These are phyloP conservation scores for Drosophila jambulina DNA, from an alignment of 1,140 invertebrate genomes.

Conservation along the genomic window DNA sequence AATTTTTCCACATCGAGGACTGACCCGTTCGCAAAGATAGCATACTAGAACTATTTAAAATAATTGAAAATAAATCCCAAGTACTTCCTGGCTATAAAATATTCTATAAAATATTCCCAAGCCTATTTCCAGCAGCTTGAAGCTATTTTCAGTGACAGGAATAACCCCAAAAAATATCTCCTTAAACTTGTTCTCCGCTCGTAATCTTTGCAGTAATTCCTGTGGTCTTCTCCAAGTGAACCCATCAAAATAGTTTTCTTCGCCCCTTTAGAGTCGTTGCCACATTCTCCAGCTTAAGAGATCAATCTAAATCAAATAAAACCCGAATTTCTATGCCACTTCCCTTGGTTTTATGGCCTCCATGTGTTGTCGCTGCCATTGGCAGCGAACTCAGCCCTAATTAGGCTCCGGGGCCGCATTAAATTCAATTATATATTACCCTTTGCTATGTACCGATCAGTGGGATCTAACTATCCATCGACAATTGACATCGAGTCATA, in stretches of 20 bases:
- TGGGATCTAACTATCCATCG: conserved; percentile 34
- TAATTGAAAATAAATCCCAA: not conserved
- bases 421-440: conserved; percentile 69
- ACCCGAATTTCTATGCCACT: conserved; percentile 46
- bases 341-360: conserved; percentile 53
- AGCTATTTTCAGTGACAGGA: not conserved
- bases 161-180: not conserved
- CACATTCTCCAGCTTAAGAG: conserved; percentile 65
- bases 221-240: conserved; percentile 5
- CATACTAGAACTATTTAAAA: not conserved
- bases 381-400: conserved; percentile 46
- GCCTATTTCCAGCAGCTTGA: not conserved
- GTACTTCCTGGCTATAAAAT: not conserved
- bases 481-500: conserved; percentile 55
- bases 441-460: conserved; percentile 9
- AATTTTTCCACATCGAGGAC: not conserved
- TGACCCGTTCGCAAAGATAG: not conserved
- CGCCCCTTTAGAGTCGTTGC: conserved; percentile 8
- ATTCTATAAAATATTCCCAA: not conserved
- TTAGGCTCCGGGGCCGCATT: conserved; percentile 71
- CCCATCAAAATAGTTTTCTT: conserved; percentile 14
- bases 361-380: conserved; percentile 43
- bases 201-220: conserved; percentile 40
- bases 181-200: conserved; percentile 13
- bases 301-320: conserved; percentile 83